Evolutionary conservation across 2,888 invertebrate genomes (phyloP), one percentile per base, ranked within the genome.

Genomic region (Sceliomorpha sp.): DNA sequence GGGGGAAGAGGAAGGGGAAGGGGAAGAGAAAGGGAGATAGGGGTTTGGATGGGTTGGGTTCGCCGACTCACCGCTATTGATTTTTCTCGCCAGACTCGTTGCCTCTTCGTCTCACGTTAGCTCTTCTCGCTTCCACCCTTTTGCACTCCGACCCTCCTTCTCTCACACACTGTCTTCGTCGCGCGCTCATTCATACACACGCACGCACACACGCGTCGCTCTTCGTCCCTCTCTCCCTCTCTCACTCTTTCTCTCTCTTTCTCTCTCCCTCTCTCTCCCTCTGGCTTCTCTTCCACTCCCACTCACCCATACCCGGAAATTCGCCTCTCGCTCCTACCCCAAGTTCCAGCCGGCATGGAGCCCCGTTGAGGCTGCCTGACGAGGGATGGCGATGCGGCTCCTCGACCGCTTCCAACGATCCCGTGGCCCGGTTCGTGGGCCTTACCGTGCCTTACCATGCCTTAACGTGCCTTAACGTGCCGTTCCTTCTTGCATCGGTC

Each of bases 51-150:
- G 82, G 84, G 83, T 83, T 84, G 82, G 85, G 84, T 86, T 86
- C 82, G 84, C 82, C 84, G 84, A 86, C 84, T 86, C 85, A 83
- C 85, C 80, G 85, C 85, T 88, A 88, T 88, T 87, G 87, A 88
- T 88, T 88, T 88, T 87, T 88, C n/a, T 85, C 83, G 84, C 85
- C 85, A 87, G 85, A 86, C 87, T 87, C 84, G 78, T 78, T 78
- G 79, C 79, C 78, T 85, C 85, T 78, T 79, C 79, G 80, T 84
- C 77, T 63, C 76, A 64, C 78, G 70, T 72, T 72, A 67, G 77
- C 32, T 27, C 24, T 74, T 69, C 78, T 78, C 62, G 44, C 53
- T 68, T 59, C 34, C 64, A 56, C 71, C 45, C 70, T 47, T 55
- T 64, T 51, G 47, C 53, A 32, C 13, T 32, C 37, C 55, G 24